Conservation (phyloP, 1,140 invertebrate species). For the Aplysia californica region DNA sequence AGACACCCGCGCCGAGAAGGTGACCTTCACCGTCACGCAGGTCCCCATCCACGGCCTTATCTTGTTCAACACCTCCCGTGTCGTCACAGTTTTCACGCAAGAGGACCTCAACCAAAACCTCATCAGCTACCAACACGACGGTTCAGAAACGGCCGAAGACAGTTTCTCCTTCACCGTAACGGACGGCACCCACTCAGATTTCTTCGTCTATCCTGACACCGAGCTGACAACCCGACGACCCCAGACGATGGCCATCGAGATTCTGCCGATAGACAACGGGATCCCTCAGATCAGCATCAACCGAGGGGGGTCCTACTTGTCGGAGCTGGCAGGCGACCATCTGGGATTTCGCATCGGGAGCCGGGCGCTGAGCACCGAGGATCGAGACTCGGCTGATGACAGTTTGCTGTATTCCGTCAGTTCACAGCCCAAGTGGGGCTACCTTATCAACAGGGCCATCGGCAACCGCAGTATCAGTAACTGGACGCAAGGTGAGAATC, state of each 20-base stretch:
- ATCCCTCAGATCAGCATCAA: constrained; percentile 59
- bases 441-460: constrained; percentile 50
- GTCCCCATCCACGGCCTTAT: constrained; percentile 65
- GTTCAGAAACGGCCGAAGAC: constrained; percentile 65
- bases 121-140: constrained; percentile 68
- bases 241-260: constrained; percentile 61
- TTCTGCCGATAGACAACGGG: constrained; percentile 65
- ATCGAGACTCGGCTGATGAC: constrained; percentile 59
- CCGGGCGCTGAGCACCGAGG: constrained; percentile 58
- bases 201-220: constrained; percentile 63
- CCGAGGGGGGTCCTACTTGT: constrained; percentile 51
- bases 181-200: constrained; percentile 66
- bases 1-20: constrained; percentile 61
- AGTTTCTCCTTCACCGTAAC: constrained; percentile 66
- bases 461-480: constrained; percentile 50
- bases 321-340: constrained; percentile 37
- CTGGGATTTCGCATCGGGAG: constrained; percentile 57
- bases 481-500: constrained; percentile 67
- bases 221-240: constrained; percentile 49
- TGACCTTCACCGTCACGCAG: constrained; percentile 63
- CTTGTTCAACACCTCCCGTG: constrained; percentile 52
- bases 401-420: constrained; percentile 58
- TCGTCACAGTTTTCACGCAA: constrained; percentile 61
- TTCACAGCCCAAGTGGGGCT: constrained; percentile 58
- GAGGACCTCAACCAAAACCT: constrained; percentile 61